phyloP scores from a whole-genome alignment of 1,140 invertebrate species.

The Harlomillsia oculata region DNA sequence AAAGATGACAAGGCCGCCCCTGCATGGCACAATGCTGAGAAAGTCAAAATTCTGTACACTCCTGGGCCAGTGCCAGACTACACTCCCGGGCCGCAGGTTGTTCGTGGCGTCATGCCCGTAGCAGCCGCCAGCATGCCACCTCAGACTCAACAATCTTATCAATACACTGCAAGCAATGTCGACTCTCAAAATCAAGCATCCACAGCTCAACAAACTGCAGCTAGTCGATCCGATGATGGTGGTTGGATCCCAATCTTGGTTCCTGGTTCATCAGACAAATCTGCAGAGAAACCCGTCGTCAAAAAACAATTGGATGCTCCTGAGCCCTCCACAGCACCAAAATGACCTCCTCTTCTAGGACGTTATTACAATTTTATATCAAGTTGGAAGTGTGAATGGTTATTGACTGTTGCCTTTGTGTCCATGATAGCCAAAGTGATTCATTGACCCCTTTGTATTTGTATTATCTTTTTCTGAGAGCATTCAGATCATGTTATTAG shows the following conservation, averaged over 20 bases:
- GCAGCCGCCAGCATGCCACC: not conserved
- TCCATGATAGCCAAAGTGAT: too few relatives aligned
- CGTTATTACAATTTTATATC: too few relatives aligned
- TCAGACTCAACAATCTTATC: slow-evolving; percentile 1
- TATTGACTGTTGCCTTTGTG: too few relatives aligned
- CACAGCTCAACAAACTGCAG: not conserved
- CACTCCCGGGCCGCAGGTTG: not conserved
- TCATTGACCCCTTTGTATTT: too few relatives aligned
- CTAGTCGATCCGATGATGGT: not conserved
- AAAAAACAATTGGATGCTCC: slow-evolving; percentile 4
- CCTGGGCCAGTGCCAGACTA: not conserved
- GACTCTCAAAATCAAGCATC: not conserved
- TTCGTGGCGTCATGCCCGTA: not conserved
- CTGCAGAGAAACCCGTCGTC: not conserved
- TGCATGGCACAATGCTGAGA: slow-evolving; percentile 6
- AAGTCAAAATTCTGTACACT: slow-evolving; percentile 9
- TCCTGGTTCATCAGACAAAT: not conserved
- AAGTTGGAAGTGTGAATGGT: too few relatives aligned
- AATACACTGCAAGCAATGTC: slow-evolving; percentile 5
- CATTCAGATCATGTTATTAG: too few relatives aligned
- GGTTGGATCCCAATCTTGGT: not conserved
- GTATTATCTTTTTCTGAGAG: too few relatives aligned
- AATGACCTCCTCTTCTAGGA: too few relatives aligned
- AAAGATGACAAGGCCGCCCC: not conserved
- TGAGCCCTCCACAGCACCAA: not conserved